phyloP scores from a whole-genome alignment of 2,888 invertebrate genomes.

The Andrena camellia region DNA sequence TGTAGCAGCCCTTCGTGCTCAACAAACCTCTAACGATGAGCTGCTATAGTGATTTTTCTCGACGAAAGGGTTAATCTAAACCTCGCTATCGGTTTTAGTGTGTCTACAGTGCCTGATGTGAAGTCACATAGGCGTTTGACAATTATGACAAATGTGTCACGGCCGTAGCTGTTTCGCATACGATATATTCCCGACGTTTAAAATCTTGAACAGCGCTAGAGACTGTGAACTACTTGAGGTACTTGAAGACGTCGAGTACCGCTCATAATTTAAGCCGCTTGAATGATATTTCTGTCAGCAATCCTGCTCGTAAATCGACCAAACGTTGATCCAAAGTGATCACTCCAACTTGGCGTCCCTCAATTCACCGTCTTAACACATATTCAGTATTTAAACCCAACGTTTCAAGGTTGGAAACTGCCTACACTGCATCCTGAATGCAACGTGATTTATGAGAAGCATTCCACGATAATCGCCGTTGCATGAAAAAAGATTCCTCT shows the following conservation, averaged over 20 bases:
- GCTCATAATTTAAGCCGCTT: slow-evolving; percentile 2
- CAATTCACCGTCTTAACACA: not conserved
- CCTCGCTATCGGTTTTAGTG: not conserved
- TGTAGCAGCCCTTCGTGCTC: not conserved
- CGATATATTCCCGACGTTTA: slow-evolving; percentile 7
- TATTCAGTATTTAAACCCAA: not conserved
- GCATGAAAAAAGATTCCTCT: not conserved
- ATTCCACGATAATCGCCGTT: not conserved
- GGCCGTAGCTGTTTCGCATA: slow-evolving; percentile 4
- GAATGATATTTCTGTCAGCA: slow-evolving; percentile 32
- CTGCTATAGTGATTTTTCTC: not conserved
- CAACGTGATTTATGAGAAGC: not conserved
- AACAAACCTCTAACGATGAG: not conserved
- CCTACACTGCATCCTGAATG: not conserved
- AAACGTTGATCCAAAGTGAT: not conserved
- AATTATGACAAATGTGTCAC: slow-evolving; percentile 31
- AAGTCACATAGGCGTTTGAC: not conserved
- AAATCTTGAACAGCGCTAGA: slow-evolving; percentile 10
- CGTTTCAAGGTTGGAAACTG: not conserved
- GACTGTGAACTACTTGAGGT: slow-evolving; percentile 33
- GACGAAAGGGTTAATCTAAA: not conserved
- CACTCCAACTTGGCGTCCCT: not conserved
- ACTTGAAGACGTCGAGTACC: slow-evolving; percentile 36
- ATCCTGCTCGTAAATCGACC: not conserved
- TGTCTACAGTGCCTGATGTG: not conserved